Base-by-base conservation (phyloP, 2,113 vertebrate species). In the Pachyramphus minor region DNA sequence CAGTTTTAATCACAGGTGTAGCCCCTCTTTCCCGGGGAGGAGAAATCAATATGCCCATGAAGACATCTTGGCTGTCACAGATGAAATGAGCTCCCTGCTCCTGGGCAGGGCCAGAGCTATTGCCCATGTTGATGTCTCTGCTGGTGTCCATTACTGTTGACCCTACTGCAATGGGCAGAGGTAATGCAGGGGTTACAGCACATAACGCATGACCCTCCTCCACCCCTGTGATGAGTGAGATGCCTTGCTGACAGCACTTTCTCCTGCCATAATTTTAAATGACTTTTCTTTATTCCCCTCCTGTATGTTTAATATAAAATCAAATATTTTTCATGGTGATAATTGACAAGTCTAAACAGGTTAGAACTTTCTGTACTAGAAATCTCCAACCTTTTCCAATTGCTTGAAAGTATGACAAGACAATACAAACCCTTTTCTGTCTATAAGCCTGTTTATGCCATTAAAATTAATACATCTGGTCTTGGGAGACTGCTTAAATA, bases 91-190 rank as follows among this genome's bases (percentile, higher is more conserved):
- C 33, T 75, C 67, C 66, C 6, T 5, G 3, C 6, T 28, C 28
- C 28, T 33, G 45, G 28, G 41, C 71, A 87, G 22, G 1, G 0
- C 22, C n/a, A 53, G 58, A 72, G 14, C 14, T 41, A 16, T n/a
- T 0, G 0, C 24, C 11, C 2, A 1, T 41, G 8, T 33, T 0
- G 0, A 12, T 44, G 39, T 31, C 31, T 77, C 47, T 16, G 10
- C 47, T 67, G 37, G 30, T 45, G 47, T 23, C 22, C 22, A 1
- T 11, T 58, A 44, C 76, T 86, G n/a, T 11, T 41, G 69, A 17
- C 15, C 55, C 56, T 69, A 35, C 0, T 3, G 41, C 35, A n/a
- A 28, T 52, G 35, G 17, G 71, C 67, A 66, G 33, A 41, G 11
- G 30, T 79, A 74, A 64, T 23, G 55, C 67, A 62, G 30, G 50